Evolutionary conservation across 2,113 vertebrate species (phyloP).

Genomic region (Sporophila hypoxantha): DNA sequence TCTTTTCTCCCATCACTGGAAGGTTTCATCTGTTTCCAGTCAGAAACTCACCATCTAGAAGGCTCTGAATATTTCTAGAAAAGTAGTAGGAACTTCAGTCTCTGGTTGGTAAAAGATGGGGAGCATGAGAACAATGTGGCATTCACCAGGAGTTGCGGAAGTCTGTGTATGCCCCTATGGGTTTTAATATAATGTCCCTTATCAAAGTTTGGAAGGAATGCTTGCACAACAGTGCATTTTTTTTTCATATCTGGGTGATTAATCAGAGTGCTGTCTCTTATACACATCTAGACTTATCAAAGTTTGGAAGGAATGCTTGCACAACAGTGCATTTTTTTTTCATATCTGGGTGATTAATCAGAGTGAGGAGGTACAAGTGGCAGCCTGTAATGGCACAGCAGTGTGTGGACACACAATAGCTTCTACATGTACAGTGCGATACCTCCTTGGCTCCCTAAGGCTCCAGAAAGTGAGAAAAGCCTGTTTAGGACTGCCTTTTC

Average conservation of each 20-base stretch:
- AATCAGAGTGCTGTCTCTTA: no score
- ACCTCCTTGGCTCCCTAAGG: background rate
- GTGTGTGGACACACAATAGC: background rate
- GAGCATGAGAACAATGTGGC: background rate
- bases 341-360: background rate
- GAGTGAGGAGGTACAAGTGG: background rate
- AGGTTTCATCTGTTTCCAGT: background rate
- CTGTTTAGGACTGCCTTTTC: conserved; percentile 10
- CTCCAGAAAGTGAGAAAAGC: conserved; percentile 11
- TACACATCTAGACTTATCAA: no score
- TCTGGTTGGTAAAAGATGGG: background rate
- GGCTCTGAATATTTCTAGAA: background rate
- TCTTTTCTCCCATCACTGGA: background rate
- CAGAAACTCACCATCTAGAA: background rate
- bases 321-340: background rate
- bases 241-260: background rate
- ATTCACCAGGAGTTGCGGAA: background rate
- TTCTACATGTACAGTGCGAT: background rate
- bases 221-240: background rate
- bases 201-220: background rate
- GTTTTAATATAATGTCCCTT: background rate
- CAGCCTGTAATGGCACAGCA: background rate
- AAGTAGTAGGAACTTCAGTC: background rate
- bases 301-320: background rate
- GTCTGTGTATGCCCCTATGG: background rate